A percentile compares a stretch with the other conserved stretches of the same genome.
These are phyloP conservation scores for Melanostigma gelatinosum DNA, from an alignment of 2,113 vertebrate genomes.

Conservation along the genomic window DNA sequence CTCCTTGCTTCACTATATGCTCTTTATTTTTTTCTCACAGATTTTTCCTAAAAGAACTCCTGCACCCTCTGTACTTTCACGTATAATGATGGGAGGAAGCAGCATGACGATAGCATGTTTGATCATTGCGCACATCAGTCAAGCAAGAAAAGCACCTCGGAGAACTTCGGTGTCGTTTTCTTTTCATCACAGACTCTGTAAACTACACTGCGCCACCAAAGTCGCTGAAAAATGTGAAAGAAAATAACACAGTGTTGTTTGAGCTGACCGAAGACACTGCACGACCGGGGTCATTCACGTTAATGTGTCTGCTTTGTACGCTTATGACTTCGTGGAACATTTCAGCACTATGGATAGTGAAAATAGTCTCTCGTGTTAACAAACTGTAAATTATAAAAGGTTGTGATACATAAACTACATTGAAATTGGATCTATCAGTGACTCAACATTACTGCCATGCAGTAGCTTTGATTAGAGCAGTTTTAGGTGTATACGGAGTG, in stretches of 20 bases:
- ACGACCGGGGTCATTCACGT: not conserved
- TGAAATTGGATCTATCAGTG: not conserved
- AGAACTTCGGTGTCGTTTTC: slow-evolving; percentile 1
- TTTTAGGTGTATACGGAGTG: not conserved
- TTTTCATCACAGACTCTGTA: slow-evolving; percentile 12
- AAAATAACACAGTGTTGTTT: slow-evolving; percentile 8
- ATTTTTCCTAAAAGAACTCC: slow-evolving; percentile 6
- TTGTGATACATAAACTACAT: not conserved
- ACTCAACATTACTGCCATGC: not conserved
- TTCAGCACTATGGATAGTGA: not conserved
- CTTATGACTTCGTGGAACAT: not conserved
- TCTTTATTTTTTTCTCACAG: not conserved
- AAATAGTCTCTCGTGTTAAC: not conserved
- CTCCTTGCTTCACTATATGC: not conserved
- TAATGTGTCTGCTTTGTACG: not conserved
- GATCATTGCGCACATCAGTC: slow-evolving; percentile 32
- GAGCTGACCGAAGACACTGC: not conserved
- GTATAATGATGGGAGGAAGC: slow-evolving; percentile 43
- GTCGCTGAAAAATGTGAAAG: slow-evolving; percentile 2
- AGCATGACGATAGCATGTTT: slow-evolving; percentile 35
- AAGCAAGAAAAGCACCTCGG: slow-evolving; percentile 4
- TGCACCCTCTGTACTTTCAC: slow-evolving; percentile 34
- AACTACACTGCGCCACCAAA: not conserved
- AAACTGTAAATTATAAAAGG: not conserved
- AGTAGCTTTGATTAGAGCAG: not conserved